phyloP scores from a whole-genome alignment of 2,888 invertebrate genomes.

The Hemaris fuciformis region DNA sequence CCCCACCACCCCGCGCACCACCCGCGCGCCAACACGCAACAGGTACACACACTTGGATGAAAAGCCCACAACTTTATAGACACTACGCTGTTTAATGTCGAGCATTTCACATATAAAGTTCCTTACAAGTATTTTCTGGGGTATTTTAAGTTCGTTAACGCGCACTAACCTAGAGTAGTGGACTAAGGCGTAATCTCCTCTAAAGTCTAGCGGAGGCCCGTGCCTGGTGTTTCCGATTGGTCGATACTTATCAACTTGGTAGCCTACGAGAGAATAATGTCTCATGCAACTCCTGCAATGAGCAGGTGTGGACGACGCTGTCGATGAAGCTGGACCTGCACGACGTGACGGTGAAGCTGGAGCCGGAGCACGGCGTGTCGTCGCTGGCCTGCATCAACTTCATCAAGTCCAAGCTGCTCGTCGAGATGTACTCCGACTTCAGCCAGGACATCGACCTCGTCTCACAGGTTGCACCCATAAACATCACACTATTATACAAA shows the following conservation, averaged over 20 bases:
- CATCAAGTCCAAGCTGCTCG: constrained; percentile 92
- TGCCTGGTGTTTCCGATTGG: no score
- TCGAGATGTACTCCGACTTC: constrained; percentile 93
- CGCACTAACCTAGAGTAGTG: no score
- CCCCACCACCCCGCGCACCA: background rate
- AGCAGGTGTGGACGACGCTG: constrained; percentile 87
- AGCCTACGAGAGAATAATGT: no score
- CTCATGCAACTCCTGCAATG: constrained; percentile 17
- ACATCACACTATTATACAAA: no score
- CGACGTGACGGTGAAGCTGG: constrained; percentile 90
- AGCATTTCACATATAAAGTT: no score
- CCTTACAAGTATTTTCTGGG: no score
- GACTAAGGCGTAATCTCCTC: no score
- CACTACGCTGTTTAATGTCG: no score
- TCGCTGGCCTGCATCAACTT: constrained; percentile 94
- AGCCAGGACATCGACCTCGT: constrained; percentile 96
- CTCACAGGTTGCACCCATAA: constrained; percentile 83
- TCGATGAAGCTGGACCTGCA: constrained; percentile 91
- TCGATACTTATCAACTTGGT: no score
- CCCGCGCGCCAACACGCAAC: constrained; percentile 15
- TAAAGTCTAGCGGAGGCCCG: no score
- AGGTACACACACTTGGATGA: background rate
- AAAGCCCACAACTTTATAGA: no score
- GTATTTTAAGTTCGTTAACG: no score
- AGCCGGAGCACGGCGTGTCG: constrained; percentile 78